Conservation (phyloP, 2,888 invertebrate genomes). For the Teinopalpus imperialis region DNA sequence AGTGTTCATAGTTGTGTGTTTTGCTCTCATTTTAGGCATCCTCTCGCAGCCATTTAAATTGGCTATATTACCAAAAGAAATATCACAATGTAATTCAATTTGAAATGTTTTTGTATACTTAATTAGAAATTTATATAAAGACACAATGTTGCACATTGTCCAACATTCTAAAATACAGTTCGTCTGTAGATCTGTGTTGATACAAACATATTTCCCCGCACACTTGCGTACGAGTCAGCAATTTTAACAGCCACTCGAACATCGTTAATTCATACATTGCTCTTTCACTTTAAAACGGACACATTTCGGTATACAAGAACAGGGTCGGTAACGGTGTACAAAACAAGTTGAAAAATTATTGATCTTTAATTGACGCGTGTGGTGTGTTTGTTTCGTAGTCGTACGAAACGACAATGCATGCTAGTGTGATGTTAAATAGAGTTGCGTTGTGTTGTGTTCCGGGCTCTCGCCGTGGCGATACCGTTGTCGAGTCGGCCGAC, state of each 20-base stretch:
- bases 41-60: slow-evolving; percentile 11
- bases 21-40: slow-evolving; percentile 23
- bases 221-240: slow-evolving; percentile 8
- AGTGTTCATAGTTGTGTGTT: slow-evolving; percentile 21
- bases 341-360: slow-evolving; percentile 19
- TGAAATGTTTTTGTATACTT: slow-evolving; percentile 18
- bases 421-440: slow-evolving; percentile 22
- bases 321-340: slow-evolving; percentile 16
- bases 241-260: slow-evolving; percentile 19
- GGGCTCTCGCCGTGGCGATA: slow-evolving; percentile 40
- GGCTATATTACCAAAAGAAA: slow-evolving; percentile 17
- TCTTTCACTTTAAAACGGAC: slow-evolving; percentile 23
- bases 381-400: slow-evolving; percentile 15
- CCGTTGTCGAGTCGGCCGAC: slow-evolving; percentile 46
- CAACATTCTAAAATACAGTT: slow-evolving; percentile 21
- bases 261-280: slow-evolving; percentile 20
- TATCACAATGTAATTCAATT: slow-evolving; percentile 25
- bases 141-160: slow-evolving; percentile 11
- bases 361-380: slow-evolving; percentile 18
- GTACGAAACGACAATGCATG: slow-evolving; percentile 16
- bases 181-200: neutral
- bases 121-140: slow-evolving; percentile 17
- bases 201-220: slow-evolving; percentile 1
- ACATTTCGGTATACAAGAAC: slow-evolving; percentile 11
- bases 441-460: slow-evolving; percentile 33